Evolutionary conservation across 2,797 vertebrate genomes (phyloP).

Genomic region (Chaenodraco wilsoni): DNA sequence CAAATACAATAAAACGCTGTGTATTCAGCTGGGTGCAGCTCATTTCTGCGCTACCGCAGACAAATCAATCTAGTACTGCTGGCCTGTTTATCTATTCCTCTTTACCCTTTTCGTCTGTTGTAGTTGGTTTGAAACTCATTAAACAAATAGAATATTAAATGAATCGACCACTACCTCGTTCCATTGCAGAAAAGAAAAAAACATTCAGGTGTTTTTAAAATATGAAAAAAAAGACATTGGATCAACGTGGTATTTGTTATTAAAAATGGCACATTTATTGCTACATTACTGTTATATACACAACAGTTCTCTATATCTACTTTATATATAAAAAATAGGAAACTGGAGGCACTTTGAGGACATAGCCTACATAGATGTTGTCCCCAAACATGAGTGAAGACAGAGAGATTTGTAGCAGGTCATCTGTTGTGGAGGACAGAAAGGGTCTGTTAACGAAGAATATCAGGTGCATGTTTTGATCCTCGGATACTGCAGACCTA

Average conservation of each 20-base stretch:
- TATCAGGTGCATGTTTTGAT: conserved; percentile 59
- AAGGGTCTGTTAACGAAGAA: conserved; percentile 51
- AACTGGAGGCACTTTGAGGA: conserved; percentile 95
- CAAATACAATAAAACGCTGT: not conserved
- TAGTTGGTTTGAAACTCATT: not conserved
- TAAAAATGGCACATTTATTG: conserved; percentile 97
- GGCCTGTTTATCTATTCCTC: not conserved
- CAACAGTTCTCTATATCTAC: conserved; percentile 93
- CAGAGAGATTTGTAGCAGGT: conserved; percentile 75
- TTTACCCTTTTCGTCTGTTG: not conserved
- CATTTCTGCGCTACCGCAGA: conserved; percentile 9
- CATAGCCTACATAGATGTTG: conserved; percentile 80
- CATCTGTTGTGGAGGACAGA: conserved; percentile 64
- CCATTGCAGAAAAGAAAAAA: not conserved
- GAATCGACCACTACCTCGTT: not conserved
- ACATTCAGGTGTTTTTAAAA: not conserved
- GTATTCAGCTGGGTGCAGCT: not conserved
- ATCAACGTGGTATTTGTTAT: conserved; percentile 78
- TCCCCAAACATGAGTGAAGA: conserved; percentile 82
- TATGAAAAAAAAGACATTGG: conserved; percentile 69
- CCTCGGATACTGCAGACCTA: conserved; percentile 55
- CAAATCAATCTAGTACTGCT: not conserved
- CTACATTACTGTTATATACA: conserved; percentile 96
- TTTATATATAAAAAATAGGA: conserved; percentile 89
- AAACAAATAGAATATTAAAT: not conserved